These are phyloP conservation scores for Osedax frankpressi DNA, from an alignment of 2,888 invertebrate species.

Conservation along the genomic window DNA sequence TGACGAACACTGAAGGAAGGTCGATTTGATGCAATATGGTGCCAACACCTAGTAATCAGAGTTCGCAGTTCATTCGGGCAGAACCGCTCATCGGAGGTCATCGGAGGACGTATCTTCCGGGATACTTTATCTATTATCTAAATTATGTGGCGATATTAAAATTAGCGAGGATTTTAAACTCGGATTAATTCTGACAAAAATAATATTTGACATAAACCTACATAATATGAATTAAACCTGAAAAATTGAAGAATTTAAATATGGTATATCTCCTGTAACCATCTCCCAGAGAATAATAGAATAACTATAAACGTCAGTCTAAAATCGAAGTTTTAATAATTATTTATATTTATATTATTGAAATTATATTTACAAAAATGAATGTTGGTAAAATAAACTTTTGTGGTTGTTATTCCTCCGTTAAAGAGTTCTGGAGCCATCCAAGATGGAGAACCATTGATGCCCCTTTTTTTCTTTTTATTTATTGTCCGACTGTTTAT, in stretches of 20 bases:
- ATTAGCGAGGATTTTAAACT: not conserved
- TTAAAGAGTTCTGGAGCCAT: conserved; percentile 42
- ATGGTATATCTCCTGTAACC: conserved; percentile 36
- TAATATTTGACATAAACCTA: not conserved
- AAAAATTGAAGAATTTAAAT: conserved; percentile 34
- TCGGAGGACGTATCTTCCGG: conserved; percentile 32
- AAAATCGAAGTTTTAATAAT: conserved; percentile 14
- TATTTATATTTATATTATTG: not conserved
- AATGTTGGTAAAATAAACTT: not conserved
- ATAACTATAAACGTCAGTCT: conserved; percentile 41
- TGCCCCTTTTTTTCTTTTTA: not conserved
- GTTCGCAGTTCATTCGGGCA: conserved; percentile 32
- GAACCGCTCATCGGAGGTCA: conserved; percentile 27
- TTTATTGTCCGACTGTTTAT: not conserved
- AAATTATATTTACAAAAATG: not conserved
- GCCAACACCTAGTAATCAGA: conserved; percentile 37
- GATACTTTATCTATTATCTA: conserved; percentile 37
- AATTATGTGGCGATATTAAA: not conserved
- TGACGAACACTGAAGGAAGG: conserved; percentile 23
- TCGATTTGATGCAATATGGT: conserved; percentile 34
- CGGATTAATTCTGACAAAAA: not conserved
- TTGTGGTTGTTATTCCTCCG: conserved; percentile 25
- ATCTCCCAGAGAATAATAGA: conserved; percentile 42
- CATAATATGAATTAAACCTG: conserved; percentile 33
- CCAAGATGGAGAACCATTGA: conserved; percentile 35